These are phyloP conservation scores for Drosophila navojoa DNA, from an alignment of 1,140 invertebrate species.

Conservation along the genomic window DNA sequence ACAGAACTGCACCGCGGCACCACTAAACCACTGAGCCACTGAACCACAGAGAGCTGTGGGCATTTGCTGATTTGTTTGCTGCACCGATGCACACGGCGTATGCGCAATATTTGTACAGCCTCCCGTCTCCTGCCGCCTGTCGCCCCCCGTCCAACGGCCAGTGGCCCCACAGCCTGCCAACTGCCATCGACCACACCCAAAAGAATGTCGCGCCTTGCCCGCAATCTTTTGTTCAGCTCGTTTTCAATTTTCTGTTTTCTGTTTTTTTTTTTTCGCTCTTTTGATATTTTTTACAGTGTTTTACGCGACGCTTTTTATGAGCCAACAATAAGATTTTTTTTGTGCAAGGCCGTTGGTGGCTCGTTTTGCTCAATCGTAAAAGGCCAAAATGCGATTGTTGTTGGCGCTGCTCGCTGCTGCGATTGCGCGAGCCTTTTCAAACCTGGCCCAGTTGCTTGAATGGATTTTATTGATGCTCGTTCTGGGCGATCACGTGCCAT, in stretches of 20 bases:
- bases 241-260: conserved; percentile 30
- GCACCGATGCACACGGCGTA: conserved; percentile 41
- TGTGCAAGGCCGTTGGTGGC: conserved; percentile 41
- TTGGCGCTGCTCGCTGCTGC: background rate
- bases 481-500: conserved; percentile 48
- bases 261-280: conserved; percentile 5
- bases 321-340: conserved; percentile 50
- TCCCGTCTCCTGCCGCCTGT: background rate
- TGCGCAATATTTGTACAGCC: conserved; percentile 41
- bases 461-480: conserved; percentile 36
- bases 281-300: conserved; percentile 26
- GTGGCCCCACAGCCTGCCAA: conserved; percentile 16
- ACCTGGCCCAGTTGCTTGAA: conserved; percentile 40
- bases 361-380: conserved; percentile 38
- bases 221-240: conserved; percentile 41
- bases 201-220: conserved; percentile 43
- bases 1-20: too few relatives aligned
- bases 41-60: background rate
- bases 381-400: conserved; percentile 29
- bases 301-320: conserved; percentile 39
- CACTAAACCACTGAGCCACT: background rate
- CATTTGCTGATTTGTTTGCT: conserved; percentile 10
- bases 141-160: conserved; percentile 12
- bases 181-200: conserved; percentile 36
- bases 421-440: conserved; percentile 24